These are phyloP conservation scores for Folsomia manolachei DNA, from an alignment of 2,888 invertebrate genomes.

Conservation along the genomic window DNA sequence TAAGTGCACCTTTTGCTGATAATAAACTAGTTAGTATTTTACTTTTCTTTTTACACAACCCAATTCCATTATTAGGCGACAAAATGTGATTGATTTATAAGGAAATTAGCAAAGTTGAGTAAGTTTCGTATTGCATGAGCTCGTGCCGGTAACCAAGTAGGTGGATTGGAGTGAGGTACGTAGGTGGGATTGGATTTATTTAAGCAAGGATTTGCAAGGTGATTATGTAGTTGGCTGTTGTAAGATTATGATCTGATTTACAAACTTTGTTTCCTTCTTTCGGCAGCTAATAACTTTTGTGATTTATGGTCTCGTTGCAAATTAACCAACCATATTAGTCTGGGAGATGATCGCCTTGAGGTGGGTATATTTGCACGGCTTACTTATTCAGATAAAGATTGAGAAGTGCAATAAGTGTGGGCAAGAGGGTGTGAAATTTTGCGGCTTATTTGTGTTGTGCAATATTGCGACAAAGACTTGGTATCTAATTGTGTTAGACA, in stretches of 20 bases:
- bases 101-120: too few relatives aligned
- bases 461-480: too few relatives aligned
- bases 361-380: neutral
- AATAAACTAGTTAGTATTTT: too few relatives aligned
- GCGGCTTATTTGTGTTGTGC: neutral
- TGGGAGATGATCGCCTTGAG: neutral
- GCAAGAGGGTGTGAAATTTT: neutral
- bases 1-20: too few relatives aligned
- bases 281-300: conserved; percentile 1
- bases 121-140: neutral
- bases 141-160: too few relatives aligned
- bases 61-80: neutral
- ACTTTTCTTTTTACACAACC: too few relatives aligned
- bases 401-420: neutral
- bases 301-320: conserved; percentile 2
- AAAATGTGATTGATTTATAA: conserved; percentile 7
- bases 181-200: neutral
- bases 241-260: conserved; percentile 7
- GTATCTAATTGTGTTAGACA: too few relatives aligned
- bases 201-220: neutral
- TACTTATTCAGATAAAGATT: neutral
- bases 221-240: neutral
- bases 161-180: neutral
- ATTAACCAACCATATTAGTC: conserved; percentile 5
- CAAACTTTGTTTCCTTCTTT: neutral